phyloP scores from a whole-genome alignment of 2,888 invertebrate genomes.

The Mantis religiosa region DNA sequence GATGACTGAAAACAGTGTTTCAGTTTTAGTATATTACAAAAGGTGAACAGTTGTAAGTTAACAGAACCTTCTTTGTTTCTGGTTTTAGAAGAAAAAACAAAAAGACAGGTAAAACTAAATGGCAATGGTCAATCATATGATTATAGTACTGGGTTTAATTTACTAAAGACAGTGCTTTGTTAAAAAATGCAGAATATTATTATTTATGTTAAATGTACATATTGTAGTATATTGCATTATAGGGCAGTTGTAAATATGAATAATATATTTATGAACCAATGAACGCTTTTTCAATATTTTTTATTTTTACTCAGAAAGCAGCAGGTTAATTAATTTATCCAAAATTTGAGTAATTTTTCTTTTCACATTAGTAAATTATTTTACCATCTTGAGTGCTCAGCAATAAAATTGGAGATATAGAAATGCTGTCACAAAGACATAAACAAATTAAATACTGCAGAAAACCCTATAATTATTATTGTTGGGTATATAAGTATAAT shows the following conservation, averaged over 20 bases:
- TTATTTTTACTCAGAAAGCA: background rate
- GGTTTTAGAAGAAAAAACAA: background rate
- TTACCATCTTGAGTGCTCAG: background rate
- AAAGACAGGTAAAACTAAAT: background rate
- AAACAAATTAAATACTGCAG: no score
- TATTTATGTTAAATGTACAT: slow-evolving; percentile 13
- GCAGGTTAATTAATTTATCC: background rate
- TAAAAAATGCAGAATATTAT: background rate
- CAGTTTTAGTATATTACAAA: no score
- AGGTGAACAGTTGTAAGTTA: background rate
- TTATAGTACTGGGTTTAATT: background rate
- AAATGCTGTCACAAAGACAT: no score
- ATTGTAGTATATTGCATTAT: slow-evolving; percentile 20
- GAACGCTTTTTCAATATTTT: background rate
- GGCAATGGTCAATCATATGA: background rate
- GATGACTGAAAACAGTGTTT: background rate
- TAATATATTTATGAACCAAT: slow-evolving; percentile 20
- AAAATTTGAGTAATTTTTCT: background rate
- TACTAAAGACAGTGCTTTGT: background rate
- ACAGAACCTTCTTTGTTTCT: background rate
- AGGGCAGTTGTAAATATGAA: slow-evolving; percentile 25
- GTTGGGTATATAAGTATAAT: no score
- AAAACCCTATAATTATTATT: no score
- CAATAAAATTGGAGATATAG: no score
- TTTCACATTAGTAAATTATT: background rate